Percentiles rank a stretch among this genome's conserved stretches.
These are phyloP conservation scores for Lutraria lutraria DNA, from an alignment of 2,888 invertebrate genomes.

Conservation along the genomic window DNA sequence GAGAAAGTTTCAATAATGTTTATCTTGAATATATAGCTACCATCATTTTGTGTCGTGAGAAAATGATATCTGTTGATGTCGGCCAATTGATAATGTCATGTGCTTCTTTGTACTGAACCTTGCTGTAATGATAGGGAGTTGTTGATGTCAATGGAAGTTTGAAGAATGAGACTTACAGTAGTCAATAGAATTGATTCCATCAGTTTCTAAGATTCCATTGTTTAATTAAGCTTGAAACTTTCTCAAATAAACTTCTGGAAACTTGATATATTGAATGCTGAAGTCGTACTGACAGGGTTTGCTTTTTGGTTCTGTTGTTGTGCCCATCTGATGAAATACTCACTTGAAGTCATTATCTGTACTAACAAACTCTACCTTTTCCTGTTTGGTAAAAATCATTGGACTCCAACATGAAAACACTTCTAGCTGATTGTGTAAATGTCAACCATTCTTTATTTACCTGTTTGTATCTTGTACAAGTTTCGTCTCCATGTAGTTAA, in stretches of 20 bases:
- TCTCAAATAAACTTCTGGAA: background rate
- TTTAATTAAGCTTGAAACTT: slow-evolving; percentile 3
- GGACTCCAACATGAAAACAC: slow-evolving; percentile 6
- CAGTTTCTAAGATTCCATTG: too few relatives aligned
- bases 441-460: background rate
- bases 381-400: slow-evolving; percentile 5
- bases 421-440: slow-evolving; percentile 14
- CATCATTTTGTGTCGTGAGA: too few relatives aligned
- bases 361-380: background rate
- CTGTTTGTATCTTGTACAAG: slow-evolving; percentile 16
- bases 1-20: slow-evolving; percentile 19
- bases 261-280: slow-evolving; percentile 3
- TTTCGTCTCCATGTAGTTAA: background rate
- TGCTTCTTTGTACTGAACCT: too few relatives aligned
- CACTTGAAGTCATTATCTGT: background rate
- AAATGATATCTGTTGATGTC: too few relatives aligned
- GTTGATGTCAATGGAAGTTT: too few relatives aligned
- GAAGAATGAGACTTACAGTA: too few relatives aligned
- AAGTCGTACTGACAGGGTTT: slow-evolving; percentile 20
- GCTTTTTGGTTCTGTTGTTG: slow-evolving; percentile 6
- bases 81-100: too few relatives aligned
- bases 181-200: too few relatives aligned
- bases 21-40: too few relatives aligned
- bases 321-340: background rate
- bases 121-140: too few relatives aligned